Evolutionary conservation across 1,140 invertebrate genomes (phyloP), one percentile per base, ranked within the genome.

Genomic region (Drosophila novamexicana): DNA sequence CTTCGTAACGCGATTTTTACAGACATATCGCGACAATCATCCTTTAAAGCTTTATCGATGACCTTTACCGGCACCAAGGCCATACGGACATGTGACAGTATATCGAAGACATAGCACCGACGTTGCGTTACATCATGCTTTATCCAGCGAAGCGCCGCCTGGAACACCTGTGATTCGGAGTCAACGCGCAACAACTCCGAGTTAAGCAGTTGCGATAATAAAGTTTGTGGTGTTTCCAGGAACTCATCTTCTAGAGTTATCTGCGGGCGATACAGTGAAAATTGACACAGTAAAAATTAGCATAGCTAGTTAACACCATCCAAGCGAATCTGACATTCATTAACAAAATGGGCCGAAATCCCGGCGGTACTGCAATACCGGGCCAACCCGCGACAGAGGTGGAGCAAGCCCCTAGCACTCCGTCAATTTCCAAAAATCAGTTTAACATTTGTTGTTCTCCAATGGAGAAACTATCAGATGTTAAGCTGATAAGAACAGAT

Each of bases 111-210:
- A 91, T 96, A 97, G 67, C 96, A 95, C 57, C 97, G 94, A 57
- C 98, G 94, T 63, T 95, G 94, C 29, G 95, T 93, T 36, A 97
- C 94, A 92, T 98, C 96, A 91, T 97, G 96, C 79, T 95, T 95
- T 49, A 99, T 96, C 98, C 98, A 99, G 75, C 96, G 94, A 75
- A 99, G 94, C 22, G 97, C 98, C 67, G 97, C 97, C 93, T 97
- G 95, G 93, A 98, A 96, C 67, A 98, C 96, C 95, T 99, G 97
- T 79, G 96, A 96, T 94, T 99, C 98, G 79, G 96, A 97, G 90
- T 98, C 96, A 54, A 99, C 96, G 91, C 96, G 96, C 53, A 99
- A 94, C 90, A 97, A 95, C 93, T 99, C 98, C 70, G 97, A 98
- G 80, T 95, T 95, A 18, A 99, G 93, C 79, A 97, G 95, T 79